phyloP scores from a whole-genome alignment of 2,888 invertebrate genomes.

The Lottia scabra region DNA sequence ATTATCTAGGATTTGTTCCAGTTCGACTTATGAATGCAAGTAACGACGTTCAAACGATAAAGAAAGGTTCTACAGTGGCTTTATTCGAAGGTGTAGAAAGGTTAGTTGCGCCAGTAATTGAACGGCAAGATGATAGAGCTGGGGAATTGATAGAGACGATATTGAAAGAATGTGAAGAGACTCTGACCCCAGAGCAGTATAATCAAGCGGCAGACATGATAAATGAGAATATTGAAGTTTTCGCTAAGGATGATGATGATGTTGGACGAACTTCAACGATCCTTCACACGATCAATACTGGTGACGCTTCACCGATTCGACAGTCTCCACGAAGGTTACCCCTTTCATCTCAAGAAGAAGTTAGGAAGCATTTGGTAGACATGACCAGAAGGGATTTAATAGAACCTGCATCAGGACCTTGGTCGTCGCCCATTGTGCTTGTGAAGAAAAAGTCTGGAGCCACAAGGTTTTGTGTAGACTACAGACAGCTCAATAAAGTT shows the following conservation, averaged over 20 bases:
- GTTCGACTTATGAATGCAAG: not conserved
- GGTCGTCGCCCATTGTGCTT: not conserved
- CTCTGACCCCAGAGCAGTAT: not conserved
- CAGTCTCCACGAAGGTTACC: not conserved
- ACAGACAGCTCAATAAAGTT: not conserved
- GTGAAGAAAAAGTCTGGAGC: not conserved
- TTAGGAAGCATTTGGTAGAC: not conserved
- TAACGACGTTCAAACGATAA: too few relatives aligned
- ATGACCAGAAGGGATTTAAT: not conserved
- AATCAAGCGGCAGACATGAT: not conserved
- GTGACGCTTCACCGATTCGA: not conserved
- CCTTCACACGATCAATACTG: not conserved
- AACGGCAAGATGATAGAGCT: too few relatives aligned
- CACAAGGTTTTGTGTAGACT: slow-evolving; percentile 2
- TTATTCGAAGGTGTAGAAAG: too few relatives aligned
- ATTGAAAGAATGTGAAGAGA: not conserved
- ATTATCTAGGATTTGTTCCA: not conserved
- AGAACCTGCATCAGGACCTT: not conserved
- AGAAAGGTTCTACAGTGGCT: too few relatives aligned
- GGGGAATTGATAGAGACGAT: too few relatives aligned
- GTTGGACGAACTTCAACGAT: not conserved
- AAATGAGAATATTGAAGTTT: not conserved
- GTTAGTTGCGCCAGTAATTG: too few relatives aligned
- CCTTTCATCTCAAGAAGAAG: not conserved
- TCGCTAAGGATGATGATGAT: not conserved